Percentiles rank a stretch among this genome's conserved stretches.
Conservation (phyloP, 2,113 vertebrate species). For the Thalassoma bifasciatum region DNA sequence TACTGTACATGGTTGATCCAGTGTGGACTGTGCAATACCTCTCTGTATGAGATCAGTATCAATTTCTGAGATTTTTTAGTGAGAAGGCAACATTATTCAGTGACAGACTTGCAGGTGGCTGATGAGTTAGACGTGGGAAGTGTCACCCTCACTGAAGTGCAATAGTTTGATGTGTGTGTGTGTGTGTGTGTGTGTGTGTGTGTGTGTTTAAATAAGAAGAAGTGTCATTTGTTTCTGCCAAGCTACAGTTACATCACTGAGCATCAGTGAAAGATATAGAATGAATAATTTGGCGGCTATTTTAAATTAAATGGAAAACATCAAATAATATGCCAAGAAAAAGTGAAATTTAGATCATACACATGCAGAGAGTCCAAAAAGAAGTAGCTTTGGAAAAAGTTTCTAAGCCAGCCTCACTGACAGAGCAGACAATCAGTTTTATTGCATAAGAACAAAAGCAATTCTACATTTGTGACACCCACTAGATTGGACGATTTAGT, state of each 20-base stretch:
- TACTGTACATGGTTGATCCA: not conserved
- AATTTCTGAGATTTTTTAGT: not conserved
- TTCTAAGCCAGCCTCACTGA: not conserved
- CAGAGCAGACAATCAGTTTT: not conserved
- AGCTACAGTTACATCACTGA: not conserved
- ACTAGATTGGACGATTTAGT: not conserved
- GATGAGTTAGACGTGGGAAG: conserved; percentile 28
- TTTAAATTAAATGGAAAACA: not conserved
- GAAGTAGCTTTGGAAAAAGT: not conserved
- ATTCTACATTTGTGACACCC: not conserved
- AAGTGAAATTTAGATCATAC: not conserved
- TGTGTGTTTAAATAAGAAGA: not conserved
- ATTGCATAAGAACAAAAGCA: conserved; percentile 10
- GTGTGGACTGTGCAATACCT: not conserved
- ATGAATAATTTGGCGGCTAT: not conserved
- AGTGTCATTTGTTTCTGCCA: not conserved
- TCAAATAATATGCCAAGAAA: not conserved
- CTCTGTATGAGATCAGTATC: not conserved
- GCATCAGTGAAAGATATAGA: not conserved
- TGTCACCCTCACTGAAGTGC: conserved; percentile 19
- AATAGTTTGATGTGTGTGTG: conserved; percentile 13
- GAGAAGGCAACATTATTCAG: conserved; percentile 21
- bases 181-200: conserved; percentile 16
- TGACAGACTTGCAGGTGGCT: conserved; percentile 24
- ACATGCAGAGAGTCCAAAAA: not conserved